A percentile compares a stretch with the other conserved stretches of the same genome.
phyloP scores from a whole-genome alignment of 2,113 vertebrate genomes.

The Xiphophorus maculatus region DNA sequence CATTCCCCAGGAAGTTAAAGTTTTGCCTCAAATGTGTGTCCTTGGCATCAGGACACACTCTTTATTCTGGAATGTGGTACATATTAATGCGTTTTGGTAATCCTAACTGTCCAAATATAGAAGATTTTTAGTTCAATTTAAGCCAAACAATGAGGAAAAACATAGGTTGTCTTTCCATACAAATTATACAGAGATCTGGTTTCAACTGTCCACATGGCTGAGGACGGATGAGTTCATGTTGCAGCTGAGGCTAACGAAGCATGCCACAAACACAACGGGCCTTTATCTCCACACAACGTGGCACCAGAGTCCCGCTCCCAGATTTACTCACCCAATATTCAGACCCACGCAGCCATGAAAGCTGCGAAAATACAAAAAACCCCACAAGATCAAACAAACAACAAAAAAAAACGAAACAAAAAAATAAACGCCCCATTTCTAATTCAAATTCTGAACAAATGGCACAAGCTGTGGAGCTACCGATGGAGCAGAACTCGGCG shows the following conservation, averaged over 20 bases:
- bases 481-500: constrained; percentile 2
- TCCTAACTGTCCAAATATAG: too few relatives aligned
- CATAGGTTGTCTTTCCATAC: too few relatives aligned
- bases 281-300: constrained; percentile 7
- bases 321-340: background rate
- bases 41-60: background rate
- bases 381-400: background rate
- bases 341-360: background rate
- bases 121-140: too few relatives aligned
- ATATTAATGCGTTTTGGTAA: too few relatives aligned
- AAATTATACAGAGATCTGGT: background rate
- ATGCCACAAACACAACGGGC: background rate
- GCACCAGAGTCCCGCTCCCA: background rate
- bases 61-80: background rate
- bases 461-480: background rate
- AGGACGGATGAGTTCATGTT: constrained; percentile 33
- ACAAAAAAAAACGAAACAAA: too few relatives aligned
- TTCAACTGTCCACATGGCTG: constrained; percentile 7
- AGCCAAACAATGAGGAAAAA: too few relatives aligned
- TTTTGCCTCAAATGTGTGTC: background rate
- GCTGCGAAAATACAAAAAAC: constrained; percentile 15
- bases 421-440: constrained; percentile 5
- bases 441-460: constrained; percentile 2
- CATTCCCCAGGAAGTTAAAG: background rate
- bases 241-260: constrained; percentile 17